phyloP scores from a whole-genome alignment of 2,113 vertebrate species.

The Chloebia gouldiae region DNA sequence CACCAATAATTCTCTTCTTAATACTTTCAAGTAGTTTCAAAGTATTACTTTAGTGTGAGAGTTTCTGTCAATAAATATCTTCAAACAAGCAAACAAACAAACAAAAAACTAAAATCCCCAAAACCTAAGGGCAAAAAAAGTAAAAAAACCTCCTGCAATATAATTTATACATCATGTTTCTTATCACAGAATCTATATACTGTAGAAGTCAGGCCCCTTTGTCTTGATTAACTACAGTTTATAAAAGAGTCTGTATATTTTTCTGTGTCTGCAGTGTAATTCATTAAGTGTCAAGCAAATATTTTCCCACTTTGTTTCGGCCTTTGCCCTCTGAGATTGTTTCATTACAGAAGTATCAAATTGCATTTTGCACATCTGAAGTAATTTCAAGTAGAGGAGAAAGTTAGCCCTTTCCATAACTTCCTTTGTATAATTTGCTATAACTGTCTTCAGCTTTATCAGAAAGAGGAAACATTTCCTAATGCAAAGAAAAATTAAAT shows the following conservation, averaged over 20 bases:
- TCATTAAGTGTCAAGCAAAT: conserved; percentile 49
- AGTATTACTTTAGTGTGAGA: background rate
- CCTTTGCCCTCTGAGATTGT: background rate
- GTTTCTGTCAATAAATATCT: background rate
- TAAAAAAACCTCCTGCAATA: background rate
- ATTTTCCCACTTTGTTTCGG: conserved; percentile 29
- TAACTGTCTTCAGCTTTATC: background rate
- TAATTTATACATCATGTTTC: conserved; percentile 2
- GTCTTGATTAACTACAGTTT: conserved; percentile 66
- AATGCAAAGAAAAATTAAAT: background rate
- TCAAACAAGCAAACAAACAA: too few relatives aligned
- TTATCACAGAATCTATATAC: conserved; percentile 1
- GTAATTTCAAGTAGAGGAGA: conserved; percentile 6
- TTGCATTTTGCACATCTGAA: conserved; percentile 58
- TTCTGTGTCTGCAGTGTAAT: conserved; percentile 53
- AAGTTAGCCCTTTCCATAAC: background rate
- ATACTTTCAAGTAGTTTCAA: background rate
- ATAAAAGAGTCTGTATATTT: conserved; percentile 57
- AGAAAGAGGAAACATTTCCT: background rate
- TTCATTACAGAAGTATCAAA: conserved; percentile 62
- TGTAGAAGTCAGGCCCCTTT: conserved; percentile 56
- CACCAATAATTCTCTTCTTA: background rate
- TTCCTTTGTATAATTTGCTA: background rate
- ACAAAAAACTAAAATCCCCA: background rate
- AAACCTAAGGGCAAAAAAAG: background rate